Evolutionary conservation across 1,140 invertebrate genomes (phyloP).

Genomic region (Pseudomyrmex dendroicus): DNA sequence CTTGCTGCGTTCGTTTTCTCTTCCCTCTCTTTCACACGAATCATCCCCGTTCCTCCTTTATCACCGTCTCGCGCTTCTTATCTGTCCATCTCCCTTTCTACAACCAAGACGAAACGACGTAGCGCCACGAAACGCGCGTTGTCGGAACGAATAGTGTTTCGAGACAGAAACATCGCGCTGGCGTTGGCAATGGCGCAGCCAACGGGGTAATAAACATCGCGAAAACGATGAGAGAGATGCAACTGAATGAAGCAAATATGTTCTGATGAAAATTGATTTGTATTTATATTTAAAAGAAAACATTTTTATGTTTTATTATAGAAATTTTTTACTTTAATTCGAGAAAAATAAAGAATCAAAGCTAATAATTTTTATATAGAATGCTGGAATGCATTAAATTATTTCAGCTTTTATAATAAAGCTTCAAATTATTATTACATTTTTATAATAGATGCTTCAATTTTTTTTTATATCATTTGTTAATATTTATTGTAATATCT

Average conservation of each 20-base stretch:
- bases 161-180: conserved; percentile 33
- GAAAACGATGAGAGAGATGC: neutral
- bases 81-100: conserved; percentile 45
- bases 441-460: no score
- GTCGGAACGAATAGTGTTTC: conserved; percentile 56
- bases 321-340: no score
- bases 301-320: neutral
- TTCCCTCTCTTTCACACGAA: conserved; percentile 7
- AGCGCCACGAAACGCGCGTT: conserved; percentile 6
- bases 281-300: neutral
- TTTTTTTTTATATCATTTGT: no score
- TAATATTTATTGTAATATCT: no score
- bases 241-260: conserved; percentile 6
- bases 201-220: conserved; percentile 5
- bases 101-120: conserved; percentile 49
- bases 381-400: no score
- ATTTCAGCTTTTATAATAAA: no score
- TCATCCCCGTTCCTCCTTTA: conserved; percentile 58
- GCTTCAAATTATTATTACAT: no score
- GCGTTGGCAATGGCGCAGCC: neutral
- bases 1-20: conserved; percentile 37
- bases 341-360: neutral
- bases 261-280: neutral
- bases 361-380: neutral
- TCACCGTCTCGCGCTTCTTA: conserved; percentile 40